Conservation (phyloP, 2,113 vertebrate genomes). For the Odocoileus virginianus region DNA sequence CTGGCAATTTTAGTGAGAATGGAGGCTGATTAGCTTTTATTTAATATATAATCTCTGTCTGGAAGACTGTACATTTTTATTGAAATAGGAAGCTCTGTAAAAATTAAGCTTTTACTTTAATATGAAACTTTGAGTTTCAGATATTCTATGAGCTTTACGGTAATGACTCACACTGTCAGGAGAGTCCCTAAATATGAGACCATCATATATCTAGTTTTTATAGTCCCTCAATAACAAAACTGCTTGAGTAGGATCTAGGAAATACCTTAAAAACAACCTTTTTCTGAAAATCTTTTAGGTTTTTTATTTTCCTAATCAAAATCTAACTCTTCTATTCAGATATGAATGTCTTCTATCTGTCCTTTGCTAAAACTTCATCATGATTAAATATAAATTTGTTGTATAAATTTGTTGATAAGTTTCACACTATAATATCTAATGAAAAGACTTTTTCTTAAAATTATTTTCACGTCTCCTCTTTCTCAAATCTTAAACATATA, state of each 20-base stretch:
- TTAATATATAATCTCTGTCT: background rate
- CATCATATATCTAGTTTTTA: background rate
- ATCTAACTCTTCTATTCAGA: background rate
- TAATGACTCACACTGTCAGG: background rate
- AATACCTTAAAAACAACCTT: background rate
- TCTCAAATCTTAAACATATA: conserved; percentile 1
- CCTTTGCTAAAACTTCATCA: conserved; percentile 18
- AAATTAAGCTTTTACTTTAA: background rate
- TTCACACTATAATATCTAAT: background rate
- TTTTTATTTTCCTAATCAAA: background rate
- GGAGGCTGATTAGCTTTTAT: background rate
- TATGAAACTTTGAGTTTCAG: conserved; percentile 3
- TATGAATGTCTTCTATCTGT: background rate
- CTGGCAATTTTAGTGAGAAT: conserved; percentile 4
- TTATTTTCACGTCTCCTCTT: background rate
- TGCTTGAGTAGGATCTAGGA: background rate
- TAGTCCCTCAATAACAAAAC: background rate
- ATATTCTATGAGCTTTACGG: background rate
- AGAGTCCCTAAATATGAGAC: conserved; percentile 14
- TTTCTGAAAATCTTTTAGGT: background rate
- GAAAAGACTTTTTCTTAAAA: conserved; percentile 1
- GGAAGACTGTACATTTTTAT: conserved; percentile 13
- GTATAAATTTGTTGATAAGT: background rate
- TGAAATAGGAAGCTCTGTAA: background rate
- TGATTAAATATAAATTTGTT: background rate